Base-by-base conservation (phyloP, 2,113 vertebrate genomes). In the Neomonachus schauinslandi region DNA sequence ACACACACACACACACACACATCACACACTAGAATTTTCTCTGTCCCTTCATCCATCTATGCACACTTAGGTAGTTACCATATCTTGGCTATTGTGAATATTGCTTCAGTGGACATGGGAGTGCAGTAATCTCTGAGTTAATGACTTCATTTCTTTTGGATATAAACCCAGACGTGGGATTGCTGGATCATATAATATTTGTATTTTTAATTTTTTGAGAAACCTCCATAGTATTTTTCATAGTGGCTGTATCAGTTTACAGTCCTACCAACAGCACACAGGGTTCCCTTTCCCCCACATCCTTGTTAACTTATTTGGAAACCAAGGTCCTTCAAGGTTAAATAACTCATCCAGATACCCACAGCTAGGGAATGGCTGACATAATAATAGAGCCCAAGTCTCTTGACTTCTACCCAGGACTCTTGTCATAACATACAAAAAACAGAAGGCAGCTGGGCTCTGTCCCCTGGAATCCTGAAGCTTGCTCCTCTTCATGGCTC, bases 261-360 rank as follows among this genome's bases (percentile, higher is more conserved):
- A 53, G 28, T 82, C 33, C 76, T 39, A 57, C 69, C 49, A 49
- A 21, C 7, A 85, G 59, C 55, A 24, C 69, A 77, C 8, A 36
- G 31, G 5, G 1, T 18, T 84, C 28, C 33, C 49, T 67, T 57
- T 57, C 4, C 16, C 36, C 33, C 57, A 67, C 18, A 31, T 57
- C 31, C 31, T 65, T 7, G 7, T 91, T 63, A 74, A 46, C 18
- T 55, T 55, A 46, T 89, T 95, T 93, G 24, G 69, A 95, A 89
- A 71, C 28, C 18, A 69, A 85, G 49, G 57, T 53, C n/a, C 12
- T 26, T n/a, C 9, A 11, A 65, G 2, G 24, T 74, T 79, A 51
- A 91, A 81, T 67, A 93, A 69, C n/a, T 80, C 94, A 10, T n/a
- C 19, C 51, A 72, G 88, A 88, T 89, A 61, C n/a, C 65, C 14